phyloP scores from a whole-genome alignment of 2,797 vertebrate species.

The Periophthalmus magnuspinnatus region DNA sequence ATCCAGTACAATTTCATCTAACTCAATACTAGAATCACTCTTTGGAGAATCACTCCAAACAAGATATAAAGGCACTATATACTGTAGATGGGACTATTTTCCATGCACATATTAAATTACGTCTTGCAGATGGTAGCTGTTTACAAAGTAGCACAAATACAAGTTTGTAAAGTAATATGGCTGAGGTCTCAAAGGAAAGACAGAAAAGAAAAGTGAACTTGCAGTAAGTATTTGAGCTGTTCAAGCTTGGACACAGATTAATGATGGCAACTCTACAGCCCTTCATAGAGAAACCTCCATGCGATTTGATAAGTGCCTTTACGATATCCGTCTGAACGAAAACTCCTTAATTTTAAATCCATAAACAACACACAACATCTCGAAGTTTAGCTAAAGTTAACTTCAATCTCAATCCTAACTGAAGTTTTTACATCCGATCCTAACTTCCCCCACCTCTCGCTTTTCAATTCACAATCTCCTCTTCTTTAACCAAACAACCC shows the following conservation, averaged over 20 bases:
- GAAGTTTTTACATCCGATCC: conserved; percentile 37
- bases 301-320: conserved; percentile 17
- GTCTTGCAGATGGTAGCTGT: background rate
- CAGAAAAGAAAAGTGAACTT: conserved; percentile 11
- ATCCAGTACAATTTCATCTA: no score
- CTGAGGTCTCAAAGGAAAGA: background rate
- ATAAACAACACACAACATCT: conserved; percentile 28
- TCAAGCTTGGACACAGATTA: conserved; percentile 81
- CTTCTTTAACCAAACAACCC: conserved; percentile 78
- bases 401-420: conserved; percentile 45
- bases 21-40: no score
- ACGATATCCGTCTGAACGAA: conserved; percentile 5
- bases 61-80: background rate
- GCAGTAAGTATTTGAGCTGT: conserved; percentile 62
- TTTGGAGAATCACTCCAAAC: background rate
- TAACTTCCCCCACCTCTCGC: conserved; percentile 39
- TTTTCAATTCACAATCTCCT: conserved; percentile 32
- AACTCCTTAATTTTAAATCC: conserved; percentile 49
- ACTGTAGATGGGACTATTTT: background rate
- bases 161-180: background rate
- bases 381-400: conserved; percentile 40
- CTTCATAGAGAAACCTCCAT: conserved; percentile 72
- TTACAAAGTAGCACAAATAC: background rate
- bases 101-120: background rate
- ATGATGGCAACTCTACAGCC: conserved; percentile 68